Percentiles rank a stretch among this genome's conserved stretches.
These are phyloP conservation scores for Notamacropus eugenii DNA, from an alignment of 2,797 vertebrate species.

Conservation along the genomic window DNA sequence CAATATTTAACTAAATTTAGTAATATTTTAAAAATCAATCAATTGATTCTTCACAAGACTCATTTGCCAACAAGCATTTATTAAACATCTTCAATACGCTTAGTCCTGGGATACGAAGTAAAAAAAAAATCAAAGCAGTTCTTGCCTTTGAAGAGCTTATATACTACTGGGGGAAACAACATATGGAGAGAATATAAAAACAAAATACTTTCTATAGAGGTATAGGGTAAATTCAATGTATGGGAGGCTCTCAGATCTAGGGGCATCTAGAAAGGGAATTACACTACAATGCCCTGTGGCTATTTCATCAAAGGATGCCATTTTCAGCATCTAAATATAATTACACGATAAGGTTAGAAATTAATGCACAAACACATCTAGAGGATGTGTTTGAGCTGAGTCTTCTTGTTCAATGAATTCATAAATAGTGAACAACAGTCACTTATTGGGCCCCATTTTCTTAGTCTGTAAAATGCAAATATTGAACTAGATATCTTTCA, in stretches of 20 bases:
- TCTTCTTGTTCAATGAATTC: neutral
- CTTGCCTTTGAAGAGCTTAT: neutral
- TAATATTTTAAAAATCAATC: neutral
- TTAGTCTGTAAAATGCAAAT: neutral
- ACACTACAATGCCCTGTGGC: neutral
- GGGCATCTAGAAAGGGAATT: neutral
- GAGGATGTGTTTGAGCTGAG: neutral
- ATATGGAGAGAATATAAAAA: neutral
- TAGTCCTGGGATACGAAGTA: neutral
- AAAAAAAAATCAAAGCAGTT: neutral
- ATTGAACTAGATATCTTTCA: neutral
- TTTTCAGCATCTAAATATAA: slow-evolving; percentile 3
- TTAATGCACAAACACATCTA: neutral
- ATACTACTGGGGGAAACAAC: neutral
- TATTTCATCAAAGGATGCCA: neutral
- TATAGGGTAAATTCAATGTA: neutral
- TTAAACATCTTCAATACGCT: neutral
- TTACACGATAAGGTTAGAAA: neutral
- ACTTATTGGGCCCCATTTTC: neutral
- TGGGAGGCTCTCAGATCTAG: neutral
- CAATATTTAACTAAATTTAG: neutral
- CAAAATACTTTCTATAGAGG: neutral
- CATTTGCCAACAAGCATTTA: neutral
- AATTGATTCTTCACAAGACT: neutral
- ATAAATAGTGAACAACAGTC: neutral